These are phyloP conservation scores for Porites australiensis DNA, from an alignment of 64 coral and sea anemone genomes.

Conservation along the genomic window DNA sequence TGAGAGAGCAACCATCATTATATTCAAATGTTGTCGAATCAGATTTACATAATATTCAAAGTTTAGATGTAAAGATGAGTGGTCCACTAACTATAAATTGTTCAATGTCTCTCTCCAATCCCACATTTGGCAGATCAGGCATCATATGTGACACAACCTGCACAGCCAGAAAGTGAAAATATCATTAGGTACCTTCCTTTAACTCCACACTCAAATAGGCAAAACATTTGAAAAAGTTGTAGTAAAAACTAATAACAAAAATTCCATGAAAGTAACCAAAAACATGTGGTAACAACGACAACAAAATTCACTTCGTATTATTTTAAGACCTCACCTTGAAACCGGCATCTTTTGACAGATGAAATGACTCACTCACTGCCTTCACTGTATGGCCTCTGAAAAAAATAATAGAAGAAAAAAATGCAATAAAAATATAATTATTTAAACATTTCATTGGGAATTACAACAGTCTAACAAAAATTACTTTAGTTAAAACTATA, in stretches of 20 bases:
- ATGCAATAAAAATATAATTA: too few species aligned
- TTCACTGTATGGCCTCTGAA: conserved; percentile 93
- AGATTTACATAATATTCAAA: too few species aligned
- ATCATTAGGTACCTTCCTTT: too few species aligned
- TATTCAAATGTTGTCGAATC: too few species aligned
- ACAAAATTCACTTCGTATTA: too few species aligned
- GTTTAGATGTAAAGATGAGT: background rate
- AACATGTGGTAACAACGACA: too few species aligned
- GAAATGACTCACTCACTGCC: conserved; percentile 94
- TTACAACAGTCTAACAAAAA: too few species aligned
- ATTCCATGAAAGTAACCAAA: too few species aligned
- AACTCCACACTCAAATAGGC: too few species aligned
- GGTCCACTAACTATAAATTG: conserved; percentile 94
- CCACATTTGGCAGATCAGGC: conserved; percentile 98
- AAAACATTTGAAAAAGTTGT: background rate
- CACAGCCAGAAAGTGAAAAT: background rate
- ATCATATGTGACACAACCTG: conserved; percentile 99
- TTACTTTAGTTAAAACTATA: too few species aligned
- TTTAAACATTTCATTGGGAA: too few species aligned
- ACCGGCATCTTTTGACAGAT: conserved; percentile 95
- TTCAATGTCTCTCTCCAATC: conserved; percentile 97
- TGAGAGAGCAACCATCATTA: background rate
- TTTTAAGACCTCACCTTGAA: conserved; percentile 77
- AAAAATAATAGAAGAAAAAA: background rate
- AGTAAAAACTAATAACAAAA: too few species aligned